Conservation (phyloP, 2,113 vertebrate genomes). For the Sorex araneus region DNA sequence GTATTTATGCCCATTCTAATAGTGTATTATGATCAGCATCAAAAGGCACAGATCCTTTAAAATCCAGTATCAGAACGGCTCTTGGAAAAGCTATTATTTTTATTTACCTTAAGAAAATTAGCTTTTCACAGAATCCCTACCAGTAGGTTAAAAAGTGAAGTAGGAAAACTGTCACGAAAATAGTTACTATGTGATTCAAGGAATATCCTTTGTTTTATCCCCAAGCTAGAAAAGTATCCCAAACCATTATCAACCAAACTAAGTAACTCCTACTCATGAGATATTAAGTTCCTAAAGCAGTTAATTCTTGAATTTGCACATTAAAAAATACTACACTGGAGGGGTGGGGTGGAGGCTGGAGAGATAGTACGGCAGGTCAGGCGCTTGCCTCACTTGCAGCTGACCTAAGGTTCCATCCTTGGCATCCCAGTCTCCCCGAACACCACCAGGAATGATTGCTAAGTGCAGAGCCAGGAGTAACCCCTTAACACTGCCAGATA, state of each 20-base stretch:
- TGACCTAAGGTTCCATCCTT: too few species aligned
- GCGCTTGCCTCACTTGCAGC: too few species aligned
- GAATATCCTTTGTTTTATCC: not conserved
- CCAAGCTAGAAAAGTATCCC: slow-evolving; percentile 44
- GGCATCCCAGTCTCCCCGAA: too few species aligned
- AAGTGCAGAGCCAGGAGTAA: too few species aligned
- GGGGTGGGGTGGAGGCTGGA: too few species aligned
- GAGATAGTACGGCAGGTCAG: too few species aligned
- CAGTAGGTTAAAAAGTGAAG: not conserved
- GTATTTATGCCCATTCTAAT: slow-evolving; percentile 37
- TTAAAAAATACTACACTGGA: too few species aligned
- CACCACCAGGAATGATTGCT: too few species aligned
- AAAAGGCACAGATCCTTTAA: not conserved
- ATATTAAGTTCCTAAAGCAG: not conserved
- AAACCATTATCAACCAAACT: not conserved
- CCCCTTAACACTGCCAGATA: too few species aligned
- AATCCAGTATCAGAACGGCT: not conserved
- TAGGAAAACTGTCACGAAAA: slow-evolving; percentile 47
- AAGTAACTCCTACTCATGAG: slow-evolving; percentile 10
- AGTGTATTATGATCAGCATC: slow-evolving; percentile 7
- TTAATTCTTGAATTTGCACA: slow-evolving; percentile 24
- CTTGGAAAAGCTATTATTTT: slow-evolving; percentile 19
- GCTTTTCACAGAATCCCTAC: slow-evolving; percentile 21
- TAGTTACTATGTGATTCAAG: not conserved
- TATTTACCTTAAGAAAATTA: slow-evolving; percentile 32